phyloP scores from a whole-genome alignment of 1,140 invertebrate genomes.

The Panagrolaimus sp. region DNA sequence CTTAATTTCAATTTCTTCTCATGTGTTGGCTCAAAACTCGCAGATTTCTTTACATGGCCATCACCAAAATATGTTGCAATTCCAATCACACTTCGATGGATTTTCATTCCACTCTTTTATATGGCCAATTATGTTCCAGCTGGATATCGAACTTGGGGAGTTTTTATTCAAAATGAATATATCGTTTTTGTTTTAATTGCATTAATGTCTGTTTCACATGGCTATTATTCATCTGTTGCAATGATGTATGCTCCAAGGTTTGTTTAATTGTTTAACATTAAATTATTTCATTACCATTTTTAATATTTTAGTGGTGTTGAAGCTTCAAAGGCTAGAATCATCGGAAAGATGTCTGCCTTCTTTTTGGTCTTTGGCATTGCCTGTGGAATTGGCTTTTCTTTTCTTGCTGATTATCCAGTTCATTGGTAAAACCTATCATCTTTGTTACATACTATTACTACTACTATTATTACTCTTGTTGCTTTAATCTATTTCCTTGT shows the following conservation, averaged over 20 bases:
- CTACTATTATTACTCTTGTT: no score
- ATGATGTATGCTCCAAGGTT: slow-evolving; percentile 95
- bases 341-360: slow-evolving; percentile 68
- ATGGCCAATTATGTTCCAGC: slow-evolving; percentile 76
- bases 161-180: slow-evolving; percentile 77
- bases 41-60: slow-evolving; percentile 68
- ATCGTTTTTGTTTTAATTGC: slow-evolving; percentile 73
- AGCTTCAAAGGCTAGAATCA: slow-evolving; percentile 73
- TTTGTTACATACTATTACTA: no score
- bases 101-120: slow-evolving; percentile 83
- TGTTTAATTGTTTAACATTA: slow-evolving; percentile 21
- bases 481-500: no score
- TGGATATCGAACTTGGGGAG: slow-evolving; percentile 66
- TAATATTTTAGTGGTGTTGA: slow-evolving; percentile 70
- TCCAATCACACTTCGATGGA: slow-evolving; percentile 72
- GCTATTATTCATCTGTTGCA: slow-evolving; percentile 82
- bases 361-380: slow-evolving; percentile 37
- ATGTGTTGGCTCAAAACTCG: slow-evolving; percentile 80
- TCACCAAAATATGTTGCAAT: slow-evolving; percentile 73
- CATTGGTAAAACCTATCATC: not conserved
- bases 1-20: slow-evolving; percentile 87
- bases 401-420: not conserved
- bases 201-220: slow-evolving; percentile 76
- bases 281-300: slow-evolving; percentile 35
- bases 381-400: not conserved